These are phyloP conservation scores for Zelostemma sp. DNA, from an alignment of 1,140 invertebrate genomes.

Conservation along the genomic window DNA sequence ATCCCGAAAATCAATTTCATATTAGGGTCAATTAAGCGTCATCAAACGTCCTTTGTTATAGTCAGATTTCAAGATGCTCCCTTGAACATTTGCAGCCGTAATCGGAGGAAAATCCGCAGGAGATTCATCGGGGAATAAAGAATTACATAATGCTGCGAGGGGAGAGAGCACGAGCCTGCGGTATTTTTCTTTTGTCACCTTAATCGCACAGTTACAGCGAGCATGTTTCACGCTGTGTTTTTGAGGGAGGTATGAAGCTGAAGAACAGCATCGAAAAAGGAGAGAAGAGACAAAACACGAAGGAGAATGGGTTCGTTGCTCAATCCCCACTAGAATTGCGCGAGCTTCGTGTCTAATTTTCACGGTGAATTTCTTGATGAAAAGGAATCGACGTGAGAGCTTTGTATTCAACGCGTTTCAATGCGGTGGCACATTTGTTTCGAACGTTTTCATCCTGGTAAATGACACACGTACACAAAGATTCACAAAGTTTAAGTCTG, in stretches of 20 bases:
- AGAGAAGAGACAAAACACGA: slow-evolving; percentile 9
- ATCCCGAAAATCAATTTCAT: neutral
- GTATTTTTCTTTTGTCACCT: slow-evolving; percentile 36
- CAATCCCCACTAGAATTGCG: slow-evolving; percentile 36
- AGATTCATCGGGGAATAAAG: slow-evolving; percentile 11
- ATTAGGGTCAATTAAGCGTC: too few relatives aligned
- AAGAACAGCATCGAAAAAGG: slow-evolving; percentile 21
- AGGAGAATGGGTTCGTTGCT: slow-evolving; percentile 6
- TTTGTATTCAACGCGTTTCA: slow-evolving; percentile 27
- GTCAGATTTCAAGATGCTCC: neutral
- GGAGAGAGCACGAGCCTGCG: slow-evolving; percentile 7
- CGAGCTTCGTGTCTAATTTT: slow-evolving; percentile 41
- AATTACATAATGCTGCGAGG: slow-evolving; percentile 29
- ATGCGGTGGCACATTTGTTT: slow-evolving; percentile 8
- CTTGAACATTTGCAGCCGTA: slow-evolving; percentile 3
- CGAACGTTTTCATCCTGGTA: neutral
- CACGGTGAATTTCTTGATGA: slow-evolving; percentile 28
- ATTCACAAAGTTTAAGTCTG: slow-evolving; percentile 12
- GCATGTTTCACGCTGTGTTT: slow-evolving; percentile 23
- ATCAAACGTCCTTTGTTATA: neutral
- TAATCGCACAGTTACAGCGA: slow-evolving; percentile 32
- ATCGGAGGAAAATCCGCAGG: neutral
- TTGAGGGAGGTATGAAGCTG: slow-evolving; percentile 24
- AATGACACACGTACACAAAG: slow-evolving; percentile 18
- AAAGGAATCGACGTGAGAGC: slow-evolving; percentile 34